phyloP scores from a whole-genome alignment of 64 coral and sea anemone species.

The Pocillopora damicornis region DNA sequence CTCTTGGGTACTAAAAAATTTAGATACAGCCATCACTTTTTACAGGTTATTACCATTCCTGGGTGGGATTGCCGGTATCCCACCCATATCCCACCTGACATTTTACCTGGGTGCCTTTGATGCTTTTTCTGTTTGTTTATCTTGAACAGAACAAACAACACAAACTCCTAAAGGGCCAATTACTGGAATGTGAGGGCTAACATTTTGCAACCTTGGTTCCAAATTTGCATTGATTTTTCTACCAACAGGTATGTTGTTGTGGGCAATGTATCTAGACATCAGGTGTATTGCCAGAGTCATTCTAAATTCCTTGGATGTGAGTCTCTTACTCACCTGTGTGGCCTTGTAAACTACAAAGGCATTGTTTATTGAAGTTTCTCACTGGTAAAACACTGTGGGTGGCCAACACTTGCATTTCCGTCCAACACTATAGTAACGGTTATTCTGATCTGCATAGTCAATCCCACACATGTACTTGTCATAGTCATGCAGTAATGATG shows the following conservation, averaged over 20 bases:
- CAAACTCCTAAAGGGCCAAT: background rate
- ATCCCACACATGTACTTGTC: conserved; percentile 25
- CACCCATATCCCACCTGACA: background rate
- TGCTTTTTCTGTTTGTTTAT: background rate
- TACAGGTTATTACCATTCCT: too few species aligned
- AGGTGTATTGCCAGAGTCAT: background rate
- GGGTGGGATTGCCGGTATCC: background rate
- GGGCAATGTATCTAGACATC: background rate
- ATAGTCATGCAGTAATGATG: conserved; percentile 1
- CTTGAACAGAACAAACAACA: background rate
- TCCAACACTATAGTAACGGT: conserved; percentile 12
- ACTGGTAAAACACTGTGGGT: background rate
- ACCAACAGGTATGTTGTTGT: background rate
- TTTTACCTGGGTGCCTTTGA: background rate
- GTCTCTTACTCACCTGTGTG: background rate
- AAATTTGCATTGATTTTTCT: background rate
- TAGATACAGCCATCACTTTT: too few species aligned
- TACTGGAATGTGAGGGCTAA: background rate
- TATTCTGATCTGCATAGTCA: background rate
- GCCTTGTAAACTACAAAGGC: background rate
- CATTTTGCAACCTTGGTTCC: conserved; percentile 6
- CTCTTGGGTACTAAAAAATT: too few species aligned
- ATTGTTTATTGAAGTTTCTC: conserved; percentile 8
- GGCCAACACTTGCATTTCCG: background rate
- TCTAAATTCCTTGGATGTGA: background rate